A percentile compares a stretch with the other conserved stretches of the same genome.
These are phyloP conservation scores for Pituophis catenifer DNA, from an alignment of 2,113 vertebrate species.

Conservation along the genomic window DNA sequence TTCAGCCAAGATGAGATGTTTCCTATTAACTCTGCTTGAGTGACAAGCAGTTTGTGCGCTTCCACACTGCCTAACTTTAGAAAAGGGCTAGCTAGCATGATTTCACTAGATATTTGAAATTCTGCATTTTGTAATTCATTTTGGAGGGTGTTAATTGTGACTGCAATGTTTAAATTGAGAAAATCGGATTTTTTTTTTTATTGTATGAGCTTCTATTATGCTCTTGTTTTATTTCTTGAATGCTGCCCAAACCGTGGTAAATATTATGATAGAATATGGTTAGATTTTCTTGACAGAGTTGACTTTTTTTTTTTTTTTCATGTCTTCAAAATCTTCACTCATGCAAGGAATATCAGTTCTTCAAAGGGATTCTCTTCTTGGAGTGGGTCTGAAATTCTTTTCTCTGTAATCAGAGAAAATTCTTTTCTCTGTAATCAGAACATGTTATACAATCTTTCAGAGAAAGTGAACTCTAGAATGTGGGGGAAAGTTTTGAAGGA, in stretches of 20 bases:
- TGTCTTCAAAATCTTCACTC: background rate
- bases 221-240: background rate
- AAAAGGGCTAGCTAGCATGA: background rate
- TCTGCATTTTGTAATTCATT: background rate
- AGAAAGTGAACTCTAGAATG: background rate
- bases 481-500: background rate
- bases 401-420: background rate
- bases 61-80: background rate
- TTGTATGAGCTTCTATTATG: background rate
- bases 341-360: background rate
- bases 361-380: conserved; percentile 1
- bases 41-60: background rate
- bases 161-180: background rate
- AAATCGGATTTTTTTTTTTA: background rate
- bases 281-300: background rate
- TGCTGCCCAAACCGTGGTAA: background rate
- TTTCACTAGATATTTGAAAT: background rate
- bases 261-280: background rate
- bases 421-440: background rate
- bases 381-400: background rate
- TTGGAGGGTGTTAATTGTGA: background rate
- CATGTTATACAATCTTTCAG: conserved; percentile 6
- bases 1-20: background rate
- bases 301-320: background rate
- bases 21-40: background rate